Percentiles rank a stretch among this genome's conserved stretches.
Conservation (phyloP, 2,113 vertebrate genomes). For the Herpailurus yagouaroundi region DNA sequence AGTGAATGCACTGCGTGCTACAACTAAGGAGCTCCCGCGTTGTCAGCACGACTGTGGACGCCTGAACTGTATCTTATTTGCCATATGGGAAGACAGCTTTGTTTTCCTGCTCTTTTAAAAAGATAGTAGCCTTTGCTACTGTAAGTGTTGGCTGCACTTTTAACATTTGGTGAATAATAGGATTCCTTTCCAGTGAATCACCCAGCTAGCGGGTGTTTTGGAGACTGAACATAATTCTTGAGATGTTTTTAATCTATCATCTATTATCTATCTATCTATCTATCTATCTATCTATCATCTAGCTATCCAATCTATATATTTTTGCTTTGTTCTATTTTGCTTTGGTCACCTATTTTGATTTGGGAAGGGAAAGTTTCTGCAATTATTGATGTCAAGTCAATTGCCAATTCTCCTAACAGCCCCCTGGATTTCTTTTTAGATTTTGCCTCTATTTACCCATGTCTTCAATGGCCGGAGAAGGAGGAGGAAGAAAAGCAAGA, state of each 20-base stretch:
- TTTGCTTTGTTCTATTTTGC: neutral
- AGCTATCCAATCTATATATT: neutral
- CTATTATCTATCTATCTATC: too few species aligned
- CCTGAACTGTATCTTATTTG: neutral
- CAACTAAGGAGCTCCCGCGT: neutral
- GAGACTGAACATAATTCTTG: neutral
- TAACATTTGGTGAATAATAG: neutral
- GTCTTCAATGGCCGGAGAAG: too few species aligned
- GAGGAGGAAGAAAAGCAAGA: accelerated
- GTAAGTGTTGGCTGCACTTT: neutral
- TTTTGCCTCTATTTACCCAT: neutral
- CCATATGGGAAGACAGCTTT: neutral
- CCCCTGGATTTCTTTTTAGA: neutral
- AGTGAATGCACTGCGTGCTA: neutral
- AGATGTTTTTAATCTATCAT: neutral
- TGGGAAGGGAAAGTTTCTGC: neutral
- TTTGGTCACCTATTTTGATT: neutral
- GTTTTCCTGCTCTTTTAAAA: neutral
- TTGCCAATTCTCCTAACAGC: neutral
- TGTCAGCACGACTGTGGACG: neutral
- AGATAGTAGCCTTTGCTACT: too few species aligned
- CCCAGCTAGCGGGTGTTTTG: accelerated
- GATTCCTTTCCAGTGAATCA: neutral
- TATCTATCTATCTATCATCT: neutral
- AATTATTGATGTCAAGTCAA: accelerated